These are phyloP conservation scores for Saccostrea glomerata DNA, from an alignment of 1,140 invertebrate genomes.

Conservation along the genomic window DNA sequence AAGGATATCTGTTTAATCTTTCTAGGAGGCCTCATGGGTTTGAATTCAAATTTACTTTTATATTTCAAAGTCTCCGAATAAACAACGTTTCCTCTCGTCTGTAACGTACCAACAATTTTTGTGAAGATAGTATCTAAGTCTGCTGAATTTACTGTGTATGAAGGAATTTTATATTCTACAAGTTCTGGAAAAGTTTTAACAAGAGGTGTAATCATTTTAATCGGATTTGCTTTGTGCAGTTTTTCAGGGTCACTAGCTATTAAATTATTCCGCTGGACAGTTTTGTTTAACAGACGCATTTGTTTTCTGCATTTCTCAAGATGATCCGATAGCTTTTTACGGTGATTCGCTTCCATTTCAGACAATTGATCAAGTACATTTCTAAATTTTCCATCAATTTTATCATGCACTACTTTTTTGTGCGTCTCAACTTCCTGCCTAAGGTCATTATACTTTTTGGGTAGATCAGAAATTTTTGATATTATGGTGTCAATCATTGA, in stretches of 20 bases:
- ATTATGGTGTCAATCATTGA: background rate
- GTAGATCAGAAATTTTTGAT: background rate
- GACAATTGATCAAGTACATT: background rate
- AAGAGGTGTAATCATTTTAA: background rate
- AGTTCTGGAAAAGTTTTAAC: background rate
- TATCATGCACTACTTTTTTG: background rate
- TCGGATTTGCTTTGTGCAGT: background rate
- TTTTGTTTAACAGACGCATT: too few species aligned
- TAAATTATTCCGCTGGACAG: too few species aligned
- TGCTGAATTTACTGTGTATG: background rate
- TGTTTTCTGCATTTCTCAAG: background rate
- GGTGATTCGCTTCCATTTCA: background rate
- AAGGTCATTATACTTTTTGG: background rate
- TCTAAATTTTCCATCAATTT: background rate
- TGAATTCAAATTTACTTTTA: background rate
- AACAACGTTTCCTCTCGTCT: background rate
- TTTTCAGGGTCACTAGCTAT: background rate
- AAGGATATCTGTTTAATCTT: background rate
- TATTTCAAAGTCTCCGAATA: background rate
- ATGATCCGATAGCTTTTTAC: background rate
- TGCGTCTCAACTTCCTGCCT: background rate
- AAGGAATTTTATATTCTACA: background rate
- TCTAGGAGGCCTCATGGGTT: background rate
- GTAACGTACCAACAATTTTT: background rate
- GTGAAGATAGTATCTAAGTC: background rate